These are phyloP conservation scores for Catharus fuscescens DNA, from an alignment of 2,113 vertebrate species.

Conservation along the genomic window DNA sequence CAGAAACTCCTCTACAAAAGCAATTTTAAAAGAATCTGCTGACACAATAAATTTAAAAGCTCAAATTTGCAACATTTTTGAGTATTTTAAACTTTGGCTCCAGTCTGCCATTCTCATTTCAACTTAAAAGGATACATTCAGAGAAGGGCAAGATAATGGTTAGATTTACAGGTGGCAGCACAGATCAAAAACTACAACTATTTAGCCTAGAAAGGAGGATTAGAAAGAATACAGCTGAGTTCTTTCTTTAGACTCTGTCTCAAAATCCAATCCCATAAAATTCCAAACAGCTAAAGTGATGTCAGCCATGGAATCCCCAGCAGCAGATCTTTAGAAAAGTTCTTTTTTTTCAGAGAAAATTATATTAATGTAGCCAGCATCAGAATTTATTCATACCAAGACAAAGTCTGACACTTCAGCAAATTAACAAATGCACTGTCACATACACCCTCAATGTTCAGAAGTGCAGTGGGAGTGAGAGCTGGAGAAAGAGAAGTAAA, in stretches of 20 bases:
- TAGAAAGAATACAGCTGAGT: neutral
- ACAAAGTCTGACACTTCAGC: neutral
- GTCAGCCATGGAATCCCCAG: neutral
- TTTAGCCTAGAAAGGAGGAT: neutral
- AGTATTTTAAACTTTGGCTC: neutral
- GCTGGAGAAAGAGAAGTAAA: neutral
- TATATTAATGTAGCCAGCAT: neutral
- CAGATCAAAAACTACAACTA: neutral
- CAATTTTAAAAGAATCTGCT: neutral
- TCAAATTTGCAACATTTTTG: rapidly evolving
- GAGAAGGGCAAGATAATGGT: neutral
- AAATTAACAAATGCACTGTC: neutral
- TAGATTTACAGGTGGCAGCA: neutral
- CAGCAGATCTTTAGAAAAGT: neutral
- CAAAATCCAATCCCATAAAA: slow-evolving; percentile 7
- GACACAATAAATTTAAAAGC: neutral
- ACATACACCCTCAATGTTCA: neutral
- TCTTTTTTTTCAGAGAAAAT: neutral
- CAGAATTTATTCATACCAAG: neutral
- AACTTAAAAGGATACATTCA: neutral
- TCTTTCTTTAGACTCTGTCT: neutral
- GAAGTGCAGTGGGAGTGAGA: neutral
- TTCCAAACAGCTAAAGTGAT: neutral
- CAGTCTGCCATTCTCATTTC: neutral
- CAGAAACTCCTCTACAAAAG: neutral